These are phyloP conservation scores for Ypsolopha scabrella DNA, from an alignment of 2,888 invertebrate genomes.

Conservation along the genomic window DNA sequence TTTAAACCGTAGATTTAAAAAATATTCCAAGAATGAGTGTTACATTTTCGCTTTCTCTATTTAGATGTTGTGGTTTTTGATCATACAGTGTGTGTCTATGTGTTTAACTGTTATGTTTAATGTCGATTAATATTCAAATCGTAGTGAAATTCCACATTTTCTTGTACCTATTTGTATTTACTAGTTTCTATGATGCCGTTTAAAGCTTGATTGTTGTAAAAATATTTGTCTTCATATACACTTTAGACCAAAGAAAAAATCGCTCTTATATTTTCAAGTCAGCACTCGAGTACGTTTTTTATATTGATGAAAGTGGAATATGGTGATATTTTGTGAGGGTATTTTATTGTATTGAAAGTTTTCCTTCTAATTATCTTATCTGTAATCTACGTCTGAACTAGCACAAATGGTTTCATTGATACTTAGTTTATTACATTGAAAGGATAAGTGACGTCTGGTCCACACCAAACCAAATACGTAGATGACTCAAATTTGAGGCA, in stretches of 20 bases:
- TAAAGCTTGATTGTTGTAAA: not conserved
- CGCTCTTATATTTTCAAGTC: too few species aligned
- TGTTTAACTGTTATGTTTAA: conserved; percentile 11
- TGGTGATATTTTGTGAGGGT: too few species aligned
- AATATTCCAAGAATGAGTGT: conserved; percentile 34
- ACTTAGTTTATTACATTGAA: too few species aligned
- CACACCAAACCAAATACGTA: too few species aligned
- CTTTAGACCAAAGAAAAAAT: not conserved
- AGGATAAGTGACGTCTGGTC: too few species aligned
- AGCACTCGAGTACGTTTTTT: too few species aligned
- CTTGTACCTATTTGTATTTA: not conserved
- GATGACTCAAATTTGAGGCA: too few species aligned
- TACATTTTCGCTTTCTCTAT: conserved; percentile 53
- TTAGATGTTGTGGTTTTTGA: conserved; percentile 53
- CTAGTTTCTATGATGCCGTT: not conserved
- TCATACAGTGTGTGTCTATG: conserved; percentile 41
- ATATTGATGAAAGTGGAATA: too few species aligned
- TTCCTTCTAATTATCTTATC: too few species aligned
- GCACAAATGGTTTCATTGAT: too few species aligned
- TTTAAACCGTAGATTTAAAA: not conserved
- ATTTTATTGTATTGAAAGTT: too few species aligned
- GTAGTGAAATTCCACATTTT: not conserved
- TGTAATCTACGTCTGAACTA: too few species aligned
- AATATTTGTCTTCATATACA: not conserved
- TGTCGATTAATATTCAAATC: conserved; percentile 5